Evolutionary conservation across 2,888 invertebrate genomes (phyloP).

Genomic region (Cerastoderma edule): DNA sequence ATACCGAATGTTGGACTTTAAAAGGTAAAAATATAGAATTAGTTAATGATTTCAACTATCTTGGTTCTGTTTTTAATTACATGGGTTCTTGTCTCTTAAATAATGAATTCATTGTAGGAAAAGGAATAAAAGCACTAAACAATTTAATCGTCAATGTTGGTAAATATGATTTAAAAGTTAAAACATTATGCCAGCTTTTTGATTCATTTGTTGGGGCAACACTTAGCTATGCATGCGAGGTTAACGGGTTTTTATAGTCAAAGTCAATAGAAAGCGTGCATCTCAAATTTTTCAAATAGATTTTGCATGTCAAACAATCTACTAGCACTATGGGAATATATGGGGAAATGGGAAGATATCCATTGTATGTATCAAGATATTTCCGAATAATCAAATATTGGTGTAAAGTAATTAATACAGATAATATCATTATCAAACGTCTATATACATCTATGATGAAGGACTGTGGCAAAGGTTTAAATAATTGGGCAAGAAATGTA

Average conservation of each 20-base stretch:
- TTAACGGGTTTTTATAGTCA: constrained; percentile 14
- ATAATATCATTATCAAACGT: neutral
- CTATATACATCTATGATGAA: constrained; percentile 2
- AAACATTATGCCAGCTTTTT: constrained; percentile 27
- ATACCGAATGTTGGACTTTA: constrained; percentile 23
- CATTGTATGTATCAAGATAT: constrained; percentile 16
- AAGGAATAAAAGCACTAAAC: constrained; percentile 29
- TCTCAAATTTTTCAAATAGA: constrained; percentile 22
- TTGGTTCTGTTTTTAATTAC: constrained; percentile 30
- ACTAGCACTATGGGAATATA: constrained; percentile 5
- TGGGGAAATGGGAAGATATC: constrained; percentile 19
- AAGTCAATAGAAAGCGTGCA: constrained; percentile 27
- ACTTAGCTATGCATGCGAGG: constrained; percentile 16
- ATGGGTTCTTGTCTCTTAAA: constrained; percentile 23
- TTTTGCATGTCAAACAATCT: constrained; percentile 21
- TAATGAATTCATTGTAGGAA: constrained; percentile 18
- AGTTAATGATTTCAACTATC: constrained; percentile 34
- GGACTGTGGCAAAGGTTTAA: neutral
- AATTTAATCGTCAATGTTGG: constrained; percentile 2
- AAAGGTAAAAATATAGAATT: constrained; percentile 13
- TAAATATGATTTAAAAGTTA: constrained; percentile 17
- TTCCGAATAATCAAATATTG: constrained; percentile 17
- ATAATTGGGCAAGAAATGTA: neutral
- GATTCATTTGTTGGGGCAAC: constrained; percentile 32
- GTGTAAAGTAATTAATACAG: constrained; percentile 1